Conservation (phyloP, 1,140 invertebrate genomes). For the Bombus cullumanus region DNA sequence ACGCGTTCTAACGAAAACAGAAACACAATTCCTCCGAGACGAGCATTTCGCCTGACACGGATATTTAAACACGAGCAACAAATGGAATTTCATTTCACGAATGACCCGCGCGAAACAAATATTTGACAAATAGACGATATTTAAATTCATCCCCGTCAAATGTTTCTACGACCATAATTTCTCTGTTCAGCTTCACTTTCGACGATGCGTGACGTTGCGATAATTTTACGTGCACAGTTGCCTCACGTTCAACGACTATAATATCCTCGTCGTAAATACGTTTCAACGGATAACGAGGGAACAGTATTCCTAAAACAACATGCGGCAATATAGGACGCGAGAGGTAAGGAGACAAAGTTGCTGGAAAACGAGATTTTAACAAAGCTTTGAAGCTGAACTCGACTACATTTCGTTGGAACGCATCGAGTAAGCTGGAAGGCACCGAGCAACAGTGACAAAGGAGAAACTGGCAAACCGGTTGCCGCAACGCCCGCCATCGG, state of each 20-base stretch:
- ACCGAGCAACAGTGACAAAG: background rate
- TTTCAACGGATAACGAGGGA: background rate
- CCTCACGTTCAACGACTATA: background rate
- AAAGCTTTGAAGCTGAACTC: background rate
- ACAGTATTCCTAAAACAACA: background rate
- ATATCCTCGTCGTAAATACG: background rate
- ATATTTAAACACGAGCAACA: background rate
- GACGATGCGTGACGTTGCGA: background rate
- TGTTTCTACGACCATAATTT: background rate
- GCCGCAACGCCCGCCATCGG: slow-evolving; percentile 12
- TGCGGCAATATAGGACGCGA: too few species aligned
- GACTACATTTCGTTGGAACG: background rate
- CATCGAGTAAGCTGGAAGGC: background rate
- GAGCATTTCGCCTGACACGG: background rate
- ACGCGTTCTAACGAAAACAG: background rate
- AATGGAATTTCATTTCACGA: background rate
- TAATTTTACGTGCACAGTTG: background rate
- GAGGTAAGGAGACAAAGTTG: background rate
- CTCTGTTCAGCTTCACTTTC: background rate
- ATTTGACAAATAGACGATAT: too few species aligned
- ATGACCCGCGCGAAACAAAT: background rate
- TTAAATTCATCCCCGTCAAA: too few species aligned
- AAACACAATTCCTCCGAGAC: background rate
- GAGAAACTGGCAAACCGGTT: slow-evolving; percentile 55
- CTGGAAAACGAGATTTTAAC: background rate